Evolutionary conservation across 2,113 vertebrate species (phyloP), one percentile per base, ranked within the genome.

Genomic region (Leuciscus idus): DNA sequence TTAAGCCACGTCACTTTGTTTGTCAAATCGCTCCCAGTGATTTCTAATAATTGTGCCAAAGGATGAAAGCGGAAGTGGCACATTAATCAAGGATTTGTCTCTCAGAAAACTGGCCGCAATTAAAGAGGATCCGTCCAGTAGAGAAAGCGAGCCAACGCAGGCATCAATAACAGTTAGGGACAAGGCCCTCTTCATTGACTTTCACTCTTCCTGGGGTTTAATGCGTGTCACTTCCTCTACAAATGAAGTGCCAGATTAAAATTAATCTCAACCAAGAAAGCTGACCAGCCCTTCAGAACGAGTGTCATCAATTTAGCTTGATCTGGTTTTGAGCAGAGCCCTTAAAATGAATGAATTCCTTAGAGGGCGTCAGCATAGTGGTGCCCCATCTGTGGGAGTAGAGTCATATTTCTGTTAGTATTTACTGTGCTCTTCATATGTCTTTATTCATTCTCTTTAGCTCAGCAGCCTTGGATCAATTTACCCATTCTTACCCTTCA

Each of bases 71-170:
- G 86, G 83, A 89, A 89, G 82, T 91, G 92, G 90, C 92, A 90
- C 90, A 91, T 94, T 93, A 92, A 94, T 94, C 92, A 93, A 92
- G 91, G 86, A 93, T 91, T 92, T 92, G 91, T 92, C 88, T 91
- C 90, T 89, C 88, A 90, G 89, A 90, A 89, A 93, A 90, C 64
- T 48, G 72, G 46, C 30, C 13, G 30, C 26, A 57, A 75, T 84
- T 84, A 68, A 78, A 82, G 76, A 77, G 88, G 90, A 89, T 92
- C 92, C 88, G 90, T 88, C 89, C 90, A 55, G 81, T 80, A 66
- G 61, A 84, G 39, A 33, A 50, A 86, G 77, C 19, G 50, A 6
- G 82, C 76, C 89, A 88, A 91, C 91, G 64, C 43, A 75, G 89
- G 90, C 92, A 92, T 94, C 92, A 90, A 89, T 94, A 92, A 92